Evolutionary conservation across 2,888 invertebrate genomes (phyloP).

Genomic region (Catocala fraxini): DNA sequence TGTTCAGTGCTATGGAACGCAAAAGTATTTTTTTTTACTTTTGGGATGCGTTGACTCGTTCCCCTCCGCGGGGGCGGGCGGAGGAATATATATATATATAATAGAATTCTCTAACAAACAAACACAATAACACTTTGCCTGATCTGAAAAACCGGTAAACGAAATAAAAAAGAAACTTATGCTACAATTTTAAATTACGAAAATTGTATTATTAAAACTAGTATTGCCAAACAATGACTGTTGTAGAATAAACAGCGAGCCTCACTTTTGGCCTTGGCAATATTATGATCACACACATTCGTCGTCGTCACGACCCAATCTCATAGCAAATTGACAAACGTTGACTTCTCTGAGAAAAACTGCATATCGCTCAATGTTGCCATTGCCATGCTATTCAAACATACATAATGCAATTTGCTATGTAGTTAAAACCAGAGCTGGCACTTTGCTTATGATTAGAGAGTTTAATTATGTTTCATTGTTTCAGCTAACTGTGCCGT

Average conservation of each 20-base stretch:
- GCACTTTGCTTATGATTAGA: not conserved
- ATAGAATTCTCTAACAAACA: too few relatives aligned
- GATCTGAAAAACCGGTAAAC: too few relatives aligned
- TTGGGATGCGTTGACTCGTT: too few relatives aligned
- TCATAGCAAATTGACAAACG: slow-evolving; percentile 64
- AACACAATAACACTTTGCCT: too few relatives aligned
- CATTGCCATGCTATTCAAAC: slow-evolving; percentile 62
- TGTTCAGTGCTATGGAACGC: too few relatives aligned
- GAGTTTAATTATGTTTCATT: not conserved
- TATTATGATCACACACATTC: slow-evolving; percentile 61
- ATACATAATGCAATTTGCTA: slow-evolving; percentile 62
- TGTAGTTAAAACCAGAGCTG: slow-evolving; percentile 2
- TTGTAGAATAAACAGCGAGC: slow-evolving; percentile 69
- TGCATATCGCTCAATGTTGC: slow-evolving; percentile 74
- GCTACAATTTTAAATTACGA: too few relatives aligned
- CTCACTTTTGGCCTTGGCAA: slow-evolving; percentile 71
- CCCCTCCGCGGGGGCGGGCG: too few relatives aligned
- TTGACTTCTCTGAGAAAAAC: slow-evolving; percentile 78
- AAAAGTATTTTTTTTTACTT: too few relatives aligned
- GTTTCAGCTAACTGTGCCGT: slow-evolving; percentile 70
- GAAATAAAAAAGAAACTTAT: too few relatives aligned
- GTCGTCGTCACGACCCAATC: slow-evolving; percentile 58
- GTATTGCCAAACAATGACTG: not conserved
- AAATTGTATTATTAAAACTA: too few relatives aligned
- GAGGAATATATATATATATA: too few relatives aligned